Base-by-base conservation (phyloP, 1,140 invertebrate species). In the Whitmania pigra region DNA sequence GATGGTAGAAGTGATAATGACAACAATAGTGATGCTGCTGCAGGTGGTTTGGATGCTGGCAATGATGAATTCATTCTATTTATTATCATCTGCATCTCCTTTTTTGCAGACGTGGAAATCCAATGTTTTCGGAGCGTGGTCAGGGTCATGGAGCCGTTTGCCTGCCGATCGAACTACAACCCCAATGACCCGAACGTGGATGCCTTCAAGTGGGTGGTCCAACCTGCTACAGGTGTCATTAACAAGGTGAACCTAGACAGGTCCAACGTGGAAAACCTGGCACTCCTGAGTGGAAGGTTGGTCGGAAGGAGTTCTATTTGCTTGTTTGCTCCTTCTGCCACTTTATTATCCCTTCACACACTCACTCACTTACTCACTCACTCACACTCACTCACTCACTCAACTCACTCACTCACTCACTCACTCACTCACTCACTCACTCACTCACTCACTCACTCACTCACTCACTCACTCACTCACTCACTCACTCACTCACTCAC, bases 391-490 rank as follows among this genome's bases (percentile, higher is more conserved):
- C 70, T 71, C 70, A 71, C 70, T 71, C 70, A 71, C 70, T 71
- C 70, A n/a, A 71, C 70, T 69, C 70, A 71, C 70, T 69, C 70
- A 71, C 57, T 71, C 70, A 69, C 70, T 71, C 70, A 71, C 70
- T 71, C 70, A 69, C 3, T 27, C 20, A 71, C 70, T 69, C 57
- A 69, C 70, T 69, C 70, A 71, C 70, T 69, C 70, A 71, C 70
- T 71, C 70, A 69, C 57, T 71, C 70, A 71, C 70, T 71, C 70
- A 71, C 70, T 71, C 70, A 71, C 70, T 71, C 70, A 71, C 70
- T 71, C 70, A 71, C 70, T 71, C 70, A 71, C 70, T 71, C 70
- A 71, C 70, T 71, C 70, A 71, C 70, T 69, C 70, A 71, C 70
- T 69, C 70, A 71, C 57, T 71, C 70, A 69, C 70, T 71, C 70